Evolutionary conservation across 2,888 invertebrate genomes (phyloP).

Genomic region (Lingula anatina): DNA sequence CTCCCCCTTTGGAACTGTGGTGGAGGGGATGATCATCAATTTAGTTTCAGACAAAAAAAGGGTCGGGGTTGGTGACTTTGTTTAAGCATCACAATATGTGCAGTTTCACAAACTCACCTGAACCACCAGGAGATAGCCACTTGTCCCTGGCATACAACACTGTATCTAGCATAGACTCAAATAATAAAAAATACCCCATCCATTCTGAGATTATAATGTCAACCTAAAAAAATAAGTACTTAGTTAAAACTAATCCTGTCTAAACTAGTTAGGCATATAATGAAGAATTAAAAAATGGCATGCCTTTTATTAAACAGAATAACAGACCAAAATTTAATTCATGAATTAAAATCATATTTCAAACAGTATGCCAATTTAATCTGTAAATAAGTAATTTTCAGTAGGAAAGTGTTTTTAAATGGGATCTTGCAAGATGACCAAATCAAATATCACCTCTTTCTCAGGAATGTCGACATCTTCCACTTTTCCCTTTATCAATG

Average conservation of each 20-base stretch:
- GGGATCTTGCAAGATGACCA: no score
- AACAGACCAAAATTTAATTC: no score
- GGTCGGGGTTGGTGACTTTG: no score
- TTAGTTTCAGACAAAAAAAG: no score
- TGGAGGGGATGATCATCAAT: no score
- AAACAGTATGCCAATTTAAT: no score
- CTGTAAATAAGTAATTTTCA: no score
- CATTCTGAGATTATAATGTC: constrained; percentile 95
- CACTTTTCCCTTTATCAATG: constrained; percentile 76
- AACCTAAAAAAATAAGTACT: constrained; percentile 25
- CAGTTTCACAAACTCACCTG: constrained; percentile 39
- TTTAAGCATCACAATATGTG: no score
- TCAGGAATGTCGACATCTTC: constrained; percentile 75
- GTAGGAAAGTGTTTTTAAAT: no score
- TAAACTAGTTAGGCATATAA: background rate
- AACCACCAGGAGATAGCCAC: constrained; percentile 70
- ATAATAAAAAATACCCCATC: constrained; percentile 97
- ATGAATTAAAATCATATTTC: no score
- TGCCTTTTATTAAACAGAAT: no score
- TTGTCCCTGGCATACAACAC: constrained; percentile 72
- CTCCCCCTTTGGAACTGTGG: no score
- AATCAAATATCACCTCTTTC: constrained; percentile 62
- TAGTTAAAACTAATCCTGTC: background rate
- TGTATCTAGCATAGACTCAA: constrained; percentile 95
- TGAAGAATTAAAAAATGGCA: background rate